Evolutionary conservation across 2,888 invertebrate species (phyloP).

Genomic region (Xestia xanthographa): DNA sequence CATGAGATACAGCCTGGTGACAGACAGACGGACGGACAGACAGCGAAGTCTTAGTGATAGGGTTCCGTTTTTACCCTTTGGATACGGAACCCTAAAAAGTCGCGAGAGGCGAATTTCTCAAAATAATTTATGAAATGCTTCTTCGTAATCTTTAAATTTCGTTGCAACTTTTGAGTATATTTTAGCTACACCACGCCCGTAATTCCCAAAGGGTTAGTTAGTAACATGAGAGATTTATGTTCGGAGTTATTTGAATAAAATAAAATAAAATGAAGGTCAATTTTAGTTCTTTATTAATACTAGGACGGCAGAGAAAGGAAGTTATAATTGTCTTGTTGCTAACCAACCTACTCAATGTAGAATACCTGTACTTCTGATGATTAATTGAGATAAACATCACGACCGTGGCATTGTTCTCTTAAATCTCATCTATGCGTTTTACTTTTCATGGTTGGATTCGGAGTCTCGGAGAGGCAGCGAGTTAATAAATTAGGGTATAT

Average conservation of each 20-base stretch:
- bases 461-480: neutral
- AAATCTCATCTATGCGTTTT: neutral
- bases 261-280: slow-evolving; percentile 11
- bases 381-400: slow-evolving; percentile 39
- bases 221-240: neutral
- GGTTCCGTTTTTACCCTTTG: no score
- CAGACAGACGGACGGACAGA: no score
- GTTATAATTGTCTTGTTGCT: neutral
- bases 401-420: slow-evolving; percentile 10
- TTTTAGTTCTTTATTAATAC: slow-evolving; percentile 10
- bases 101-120: no score
- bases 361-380: slow-evolving; percentile 24
- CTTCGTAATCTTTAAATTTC: no score
- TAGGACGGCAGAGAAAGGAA: slow-evolving; percentile 37
- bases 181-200: no score
- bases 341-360: slow-evolving; percentile 12
- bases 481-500: neutral
- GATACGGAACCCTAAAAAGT: no score
- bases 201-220: no score
- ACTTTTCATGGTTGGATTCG: neutral
- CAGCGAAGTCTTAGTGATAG: no score
- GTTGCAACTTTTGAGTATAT: no score
- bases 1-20: no score
- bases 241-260: neutral
- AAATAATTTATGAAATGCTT: no score